These are phyloP conservation scores for Cirrhinus mrigala DNA, from an alignment of 2,797 vertebrate species.

Conservation along the genomic window DNA sequence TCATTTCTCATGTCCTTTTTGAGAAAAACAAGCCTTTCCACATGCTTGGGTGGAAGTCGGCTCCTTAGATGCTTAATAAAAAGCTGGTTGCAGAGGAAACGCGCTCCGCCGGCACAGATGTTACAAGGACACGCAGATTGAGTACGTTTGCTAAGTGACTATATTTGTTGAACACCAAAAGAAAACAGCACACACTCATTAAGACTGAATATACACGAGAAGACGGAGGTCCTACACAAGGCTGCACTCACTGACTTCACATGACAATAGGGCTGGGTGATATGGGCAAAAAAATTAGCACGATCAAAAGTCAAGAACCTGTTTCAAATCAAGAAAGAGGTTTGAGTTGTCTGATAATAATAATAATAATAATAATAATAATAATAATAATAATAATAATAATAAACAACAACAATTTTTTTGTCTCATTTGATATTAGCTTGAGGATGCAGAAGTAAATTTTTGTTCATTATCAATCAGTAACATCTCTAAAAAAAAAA, in stretches of 20 bases:
- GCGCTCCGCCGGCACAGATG: background rate
- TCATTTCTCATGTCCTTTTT: background rate
- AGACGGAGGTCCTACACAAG: background rate
- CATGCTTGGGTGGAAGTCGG: background rate
- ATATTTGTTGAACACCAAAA: constrained; percentile 1
- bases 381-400: too few species aligned
- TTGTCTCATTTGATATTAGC: too few species aligned
- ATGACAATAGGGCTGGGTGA: too few species aligned
- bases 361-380: too few species aligned
- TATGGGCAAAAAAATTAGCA: too few species aligned
- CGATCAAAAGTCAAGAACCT: too few species aligned
- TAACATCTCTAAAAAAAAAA: too few species aligned
- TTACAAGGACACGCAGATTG: background rate
- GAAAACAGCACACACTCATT: background rate
- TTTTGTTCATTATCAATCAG: too few species aligned
- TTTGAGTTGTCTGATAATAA: too few species aligned
- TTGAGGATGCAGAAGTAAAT: too few species aligned
- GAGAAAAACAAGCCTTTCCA: background rate
- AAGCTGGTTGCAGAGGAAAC: background rate
- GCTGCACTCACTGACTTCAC: background rate
- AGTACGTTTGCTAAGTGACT: background rate
- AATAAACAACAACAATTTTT: too few species aligned
- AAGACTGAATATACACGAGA: background rate
- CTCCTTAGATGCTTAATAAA: background rate
- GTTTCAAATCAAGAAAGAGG: too few species aligned